Percentiles rank a stretch among this genome's conserved stretches.
Evolutionary conservation across 2,797 vertebrate species (phyloP).

Genomic region (Silurus lanzhouensis): DNA sequence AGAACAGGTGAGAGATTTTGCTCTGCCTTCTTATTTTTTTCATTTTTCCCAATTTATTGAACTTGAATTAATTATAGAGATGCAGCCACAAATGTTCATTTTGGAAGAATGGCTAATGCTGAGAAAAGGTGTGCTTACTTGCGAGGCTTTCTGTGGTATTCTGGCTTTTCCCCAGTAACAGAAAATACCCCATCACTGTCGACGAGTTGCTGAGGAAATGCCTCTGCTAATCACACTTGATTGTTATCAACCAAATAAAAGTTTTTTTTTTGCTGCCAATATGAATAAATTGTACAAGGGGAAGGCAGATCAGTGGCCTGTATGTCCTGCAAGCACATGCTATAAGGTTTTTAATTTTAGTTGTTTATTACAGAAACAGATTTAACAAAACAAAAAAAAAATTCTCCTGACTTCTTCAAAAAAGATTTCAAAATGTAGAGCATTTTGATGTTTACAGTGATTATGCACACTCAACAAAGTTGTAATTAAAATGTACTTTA

Average conservation of each 20-base stretch:
- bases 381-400: neutral
- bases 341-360: neutral
- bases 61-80: neutral
- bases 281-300: neutral
- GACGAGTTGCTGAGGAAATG: neutral
- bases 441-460: neutral
- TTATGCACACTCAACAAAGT: neutral
- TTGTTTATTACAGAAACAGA: neutral
- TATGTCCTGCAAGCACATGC: neutral
- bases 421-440: too few relatives aligned
- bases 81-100: neutral
- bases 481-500: too few relatives aligned
- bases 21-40: neutral
- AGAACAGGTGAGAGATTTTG: slow-evolving; percentile 84
- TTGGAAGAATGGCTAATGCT: neutral
- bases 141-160: neutral
- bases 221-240: neutral
- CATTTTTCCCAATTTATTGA: neutral
- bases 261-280: neutral
- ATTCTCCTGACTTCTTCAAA: too few relatives aligned
- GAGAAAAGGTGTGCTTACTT: neutral
- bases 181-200: neutral
- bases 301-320: neutral
- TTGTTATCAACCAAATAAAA: neutral
- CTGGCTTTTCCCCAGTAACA: neutral